phyloP scores from a whole-genome alignment of 2,797 vertebrate genomes.

The Alca torda region DNA sequence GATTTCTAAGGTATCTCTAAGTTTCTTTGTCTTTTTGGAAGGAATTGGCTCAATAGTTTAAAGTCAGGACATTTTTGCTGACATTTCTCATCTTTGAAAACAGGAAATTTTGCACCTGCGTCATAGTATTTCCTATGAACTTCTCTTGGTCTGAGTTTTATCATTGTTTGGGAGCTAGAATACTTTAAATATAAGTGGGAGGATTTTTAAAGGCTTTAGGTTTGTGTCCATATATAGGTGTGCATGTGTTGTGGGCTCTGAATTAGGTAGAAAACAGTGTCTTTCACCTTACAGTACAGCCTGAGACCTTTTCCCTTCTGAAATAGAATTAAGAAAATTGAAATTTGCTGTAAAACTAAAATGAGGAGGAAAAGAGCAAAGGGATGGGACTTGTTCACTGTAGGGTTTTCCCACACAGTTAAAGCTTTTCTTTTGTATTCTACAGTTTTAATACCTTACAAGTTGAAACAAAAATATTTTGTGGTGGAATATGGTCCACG shows the following conservation, averaged over 20 bases:
- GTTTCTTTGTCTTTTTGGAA: background rate
- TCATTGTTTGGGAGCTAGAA: background rate
- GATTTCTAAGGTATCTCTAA: background rate
- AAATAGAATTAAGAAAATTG: background rate
- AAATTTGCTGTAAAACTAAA: background rate
- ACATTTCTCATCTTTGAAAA: background rate
- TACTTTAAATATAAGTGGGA: background rate
- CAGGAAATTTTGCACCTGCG: background rate
- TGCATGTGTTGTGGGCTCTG: background rate
- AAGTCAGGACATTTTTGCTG: background rate
- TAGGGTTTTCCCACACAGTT: background rate
- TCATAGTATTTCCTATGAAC: background rate
- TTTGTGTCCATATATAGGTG: background rate
- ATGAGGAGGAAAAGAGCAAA: background rate
- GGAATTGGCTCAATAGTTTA: background rate
- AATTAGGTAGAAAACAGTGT: background rate
- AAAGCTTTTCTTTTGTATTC: background rate
- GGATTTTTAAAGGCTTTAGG: background rate
- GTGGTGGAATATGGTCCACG: background rate
- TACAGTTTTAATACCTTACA: background rate
- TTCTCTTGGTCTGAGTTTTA: background rate
- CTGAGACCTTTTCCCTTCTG: background rate
- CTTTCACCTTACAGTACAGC: background rate
- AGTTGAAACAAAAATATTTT: background rate
- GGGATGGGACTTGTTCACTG: background rate